A percentile compares a stretch with the other conserved stretches of the same genome.
phyloP scores from a whole-genome alignment of 2,797 vertebrate genomes.

The Coccyzus lansbergi region DNA sequence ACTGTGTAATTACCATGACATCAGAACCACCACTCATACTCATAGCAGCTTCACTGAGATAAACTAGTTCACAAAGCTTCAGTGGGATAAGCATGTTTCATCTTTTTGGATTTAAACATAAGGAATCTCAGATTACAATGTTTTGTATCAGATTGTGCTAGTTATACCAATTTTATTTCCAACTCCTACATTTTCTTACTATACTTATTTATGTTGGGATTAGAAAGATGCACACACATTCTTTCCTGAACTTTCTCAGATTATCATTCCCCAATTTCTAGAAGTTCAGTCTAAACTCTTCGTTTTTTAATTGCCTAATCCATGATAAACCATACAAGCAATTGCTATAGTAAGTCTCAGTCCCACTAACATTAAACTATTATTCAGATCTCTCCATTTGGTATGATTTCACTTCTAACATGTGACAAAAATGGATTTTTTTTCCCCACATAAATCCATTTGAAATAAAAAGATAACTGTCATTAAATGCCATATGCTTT shows the following conservation, averaged over 20 bases:
- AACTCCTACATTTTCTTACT: neutral
- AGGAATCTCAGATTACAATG: neutral
- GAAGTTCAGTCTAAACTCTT: neutral
- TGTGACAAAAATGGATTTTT: neutral
- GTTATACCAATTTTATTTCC: neutral
- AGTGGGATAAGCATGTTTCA: fast-evolving
- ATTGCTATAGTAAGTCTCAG: neutral
- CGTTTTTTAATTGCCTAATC: neutral
- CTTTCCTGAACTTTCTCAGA: neutral
- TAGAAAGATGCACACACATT: neutral
- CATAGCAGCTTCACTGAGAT: fast-evolving
- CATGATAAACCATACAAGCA: neutral
- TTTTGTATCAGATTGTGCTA: neutral
- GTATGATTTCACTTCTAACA: neutral
- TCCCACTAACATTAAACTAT: neutral
- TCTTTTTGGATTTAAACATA: neutral
- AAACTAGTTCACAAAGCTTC: neutral
- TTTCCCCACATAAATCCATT: neutral
- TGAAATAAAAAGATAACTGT: neutral
- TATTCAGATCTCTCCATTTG: neutral
- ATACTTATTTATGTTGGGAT: neutral
- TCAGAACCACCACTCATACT: neutral
- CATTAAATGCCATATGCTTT: neutral
- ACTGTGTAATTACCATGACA: neutral
- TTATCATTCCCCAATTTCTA: neutral